Conservation (phyloP, 2,888 invertebrate genomes). For the Polyommatus iphigenia region DNA sequence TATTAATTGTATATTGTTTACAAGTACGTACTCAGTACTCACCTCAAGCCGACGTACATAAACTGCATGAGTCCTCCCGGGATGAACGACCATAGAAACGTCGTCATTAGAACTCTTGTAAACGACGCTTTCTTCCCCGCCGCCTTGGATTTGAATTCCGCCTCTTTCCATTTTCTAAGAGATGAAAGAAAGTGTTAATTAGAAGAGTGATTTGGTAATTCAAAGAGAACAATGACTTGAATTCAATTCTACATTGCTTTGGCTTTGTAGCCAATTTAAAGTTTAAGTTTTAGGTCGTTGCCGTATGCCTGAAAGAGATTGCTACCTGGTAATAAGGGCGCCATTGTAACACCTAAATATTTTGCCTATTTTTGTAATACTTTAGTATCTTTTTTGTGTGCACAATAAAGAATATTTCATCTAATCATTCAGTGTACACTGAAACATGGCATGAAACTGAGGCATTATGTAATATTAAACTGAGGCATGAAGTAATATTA, state of each 20-base stretch:
- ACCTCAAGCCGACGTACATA: constrained; percentile 54
- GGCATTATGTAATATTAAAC: too few species aligned
- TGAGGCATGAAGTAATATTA: too few species aligned
- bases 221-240: neutral
- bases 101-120: constrained; percentile 52
- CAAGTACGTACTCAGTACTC: constrained; percentile 43
- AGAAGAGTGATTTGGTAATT: neutral
- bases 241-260: neutral
- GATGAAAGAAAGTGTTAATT: constrained; percentile 17
- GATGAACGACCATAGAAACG: constrained; percentile 61
- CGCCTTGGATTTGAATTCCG: constrained; percentile 56
- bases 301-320: too few species aligned
- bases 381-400: too few species aligned
- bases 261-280: neutral
- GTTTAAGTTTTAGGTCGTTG: neutral
- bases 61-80: constrained; percentile 67
- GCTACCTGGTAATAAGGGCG: too few species aligned
- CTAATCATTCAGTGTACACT: too few species aligned
- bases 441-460: too few species aligned
- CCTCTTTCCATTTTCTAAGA: constrained; percentile 62
- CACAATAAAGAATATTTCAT: too few species aligned
- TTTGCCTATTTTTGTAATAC: too few species aligned
- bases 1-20: neutral
- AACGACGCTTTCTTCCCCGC: constrained; percentile 58
- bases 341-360: too few species aligned